Conservation (phyloP, 2,888 invertebrate genomes). For the Eumerus sabulonum region DNA sequence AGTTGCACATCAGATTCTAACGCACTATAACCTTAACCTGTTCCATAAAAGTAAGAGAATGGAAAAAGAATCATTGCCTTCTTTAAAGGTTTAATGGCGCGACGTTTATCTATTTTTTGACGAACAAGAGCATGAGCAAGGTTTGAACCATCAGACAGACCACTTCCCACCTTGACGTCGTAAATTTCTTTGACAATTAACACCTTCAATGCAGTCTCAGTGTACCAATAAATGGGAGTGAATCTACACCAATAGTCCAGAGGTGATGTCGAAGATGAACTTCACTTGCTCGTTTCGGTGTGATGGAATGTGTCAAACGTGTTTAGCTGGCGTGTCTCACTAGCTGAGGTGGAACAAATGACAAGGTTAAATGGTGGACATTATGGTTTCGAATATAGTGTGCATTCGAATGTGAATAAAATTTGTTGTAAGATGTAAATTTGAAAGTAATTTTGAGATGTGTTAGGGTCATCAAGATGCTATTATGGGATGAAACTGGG, state of each 20-base stretch:
- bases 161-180: slow-evolving; percentile 25
- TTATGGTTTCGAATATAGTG: slow-evolving; percentile 6
- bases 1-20: slow-evolving; percentile 54
- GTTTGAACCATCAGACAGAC: slow-evolving; percentile 29
- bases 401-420: slow-evolving; percentile 26
- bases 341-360: slow-evolving; percentile 26
- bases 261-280: slow-evolving; percentile 23
- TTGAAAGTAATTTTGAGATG: slow-evolving; percentile 30
- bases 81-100: slow-evolving; percentile 63
- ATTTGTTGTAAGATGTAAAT: slow-evolving; percentile 62
- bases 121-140: slow-evolving; percentile 18
- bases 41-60: not conserved
- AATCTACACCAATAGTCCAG: slow-evolving; percentile 13
- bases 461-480: slow-evolving; percentile 59
- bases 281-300: slow-evolving; percentile 48
- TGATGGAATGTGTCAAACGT: slow-evolving; percentile 45
- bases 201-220: slow-evolving; percentile 35
- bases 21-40: not conserved
- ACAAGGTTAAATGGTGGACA: slow-evolving; percentile 27
- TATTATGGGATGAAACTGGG: slow-evolving; percentile 33
- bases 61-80: slow-evolving; percentile 54
- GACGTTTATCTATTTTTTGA: slow-evolving; percentile 54
- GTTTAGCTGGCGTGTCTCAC: slow-evolving; percentile 14
- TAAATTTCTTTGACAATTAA: slow-evolving; percentile 66
- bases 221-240: slow-evolving; percentile 29